Conservation (phyloP, 1,140 invertebrate genomes). For the Heterodera schachtii region DNA sequence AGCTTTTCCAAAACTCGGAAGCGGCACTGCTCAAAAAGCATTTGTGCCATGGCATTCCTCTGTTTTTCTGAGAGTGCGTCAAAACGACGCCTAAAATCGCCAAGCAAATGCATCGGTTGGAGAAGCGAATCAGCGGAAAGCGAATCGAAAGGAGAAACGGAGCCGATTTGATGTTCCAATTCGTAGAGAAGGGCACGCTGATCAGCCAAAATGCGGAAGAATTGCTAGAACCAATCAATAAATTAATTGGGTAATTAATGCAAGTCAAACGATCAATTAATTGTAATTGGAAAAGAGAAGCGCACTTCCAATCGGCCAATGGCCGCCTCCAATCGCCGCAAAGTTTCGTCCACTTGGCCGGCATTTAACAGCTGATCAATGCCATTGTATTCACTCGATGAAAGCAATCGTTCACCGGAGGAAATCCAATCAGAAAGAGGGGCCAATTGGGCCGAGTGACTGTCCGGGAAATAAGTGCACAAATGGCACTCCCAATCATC, state of each 20-base stretch:
- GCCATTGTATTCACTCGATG: conserved; percentile 17
- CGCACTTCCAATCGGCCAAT: conserved; percentile 37
- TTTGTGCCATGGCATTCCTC: neutral
- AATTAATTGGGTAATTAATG: neutral
- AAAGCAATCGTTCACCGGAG: conserved; percentile 33
- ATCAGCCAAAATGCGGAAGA: conserved; percentile 40
- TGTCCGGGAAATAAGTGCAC: conserved; percentile 14
- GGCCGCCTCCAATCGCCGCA: conserved; percentile 31
- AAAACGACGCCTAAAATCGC: conserved; percentile 7
- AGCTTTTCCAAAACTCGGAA: conserved; percentile 1
- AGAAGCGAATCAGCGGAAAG: conserved; percentile 16
- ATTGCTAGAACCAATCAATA: conserved; percentile 31
- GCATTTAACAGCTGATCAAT: conserved; percentile 32
- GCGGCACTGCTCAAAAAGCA: conserved; percentile 4
- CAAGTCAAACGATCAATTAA: neutral
- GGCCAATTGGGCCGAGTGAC: conserved; percentile 1
- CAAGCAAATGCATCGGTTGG: conserved; percentile 37
- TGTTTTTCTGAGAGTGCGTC: neutral
- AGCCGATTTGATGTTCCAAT: conserved; percentile 12
- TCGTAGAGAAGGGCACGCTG: conserved; percentile 6
- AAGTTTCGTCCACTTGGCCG: conserved; percentile 29
- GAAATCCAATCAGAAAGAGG: conserved; percentile 42
- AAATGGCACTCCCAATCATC: conserved; percentile 31
- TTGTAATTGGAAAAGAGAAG: conserved; percentile 1
- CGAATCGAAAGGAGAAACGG: neutral